Percentiles rank a stretch among this genome's conserved stretches.
Evolutionary conservation across 2,113 vertebrate species (phyloP).

Genomic region (Protobothrops flavoviridis): DNA sequence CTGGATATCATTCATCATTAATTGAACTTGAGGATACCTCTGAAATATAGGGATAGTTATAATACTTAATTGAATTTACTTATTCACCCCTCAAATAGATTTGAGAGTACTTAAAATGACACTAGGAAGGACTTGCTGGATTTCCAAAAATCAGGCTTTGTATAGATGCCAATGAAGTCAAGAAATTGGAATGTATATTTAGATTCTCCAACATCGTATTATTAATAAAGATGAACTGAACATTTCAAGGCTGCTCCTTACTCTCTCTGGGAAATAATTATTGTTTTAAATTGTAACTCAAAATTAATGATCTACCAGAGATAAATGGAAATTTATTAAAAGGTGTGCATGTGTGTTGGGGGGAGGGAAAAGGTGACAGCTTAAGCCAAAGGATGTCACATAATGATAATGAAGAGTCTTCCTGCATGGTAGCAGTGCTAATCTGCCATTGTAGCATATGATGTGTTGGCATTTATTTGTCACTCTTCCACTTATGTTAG

Average conservation of each 20-base stretch:
- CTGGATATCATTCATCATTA: background rate
- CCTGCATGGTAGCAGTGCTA: constrained; percentile 15
- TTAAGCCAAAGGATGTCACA: constrained; percentile 4
- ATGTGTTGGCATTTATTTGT: constrained; percentile 25
- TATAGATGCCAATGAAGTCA: background rate
- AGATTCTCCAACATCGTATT: background rate
- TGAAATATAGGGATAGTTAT: background rate
- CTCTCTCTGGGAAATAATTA: constrained; percentile 24
- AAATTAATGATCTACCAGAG: constrained; percentile 1
- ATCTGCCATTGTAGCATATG: constrained; percentile 13
- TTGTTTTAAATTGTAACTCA: constrained; percentile 9
- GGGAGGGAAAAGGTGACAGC: background rate
- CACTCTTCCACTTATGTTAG: constrained; percentile 23
- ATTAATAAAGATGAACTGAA: background rate
- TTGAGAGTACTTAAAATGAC: background rate
- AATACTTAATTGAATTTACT: background rate
- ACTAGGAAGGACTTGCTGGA: background rate
- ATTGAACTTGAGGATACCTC: background rate
- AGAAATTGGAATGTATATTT: background rate
- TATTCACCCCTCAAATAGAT: background rate
- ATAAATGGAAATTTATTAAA: constrained; percentile 13
- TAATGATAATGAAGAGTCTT: constrained; percentile 28
- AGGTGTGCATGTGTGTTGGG: background rate
- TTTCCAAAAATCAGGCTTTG: background rate
- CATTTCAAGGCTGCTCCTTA: background rate